These are phyloP conservation scores for Clarias pachynema DNA, from an alignment of 2,797 vertebrate genomes.

Conservation along the genomic window DNA sequence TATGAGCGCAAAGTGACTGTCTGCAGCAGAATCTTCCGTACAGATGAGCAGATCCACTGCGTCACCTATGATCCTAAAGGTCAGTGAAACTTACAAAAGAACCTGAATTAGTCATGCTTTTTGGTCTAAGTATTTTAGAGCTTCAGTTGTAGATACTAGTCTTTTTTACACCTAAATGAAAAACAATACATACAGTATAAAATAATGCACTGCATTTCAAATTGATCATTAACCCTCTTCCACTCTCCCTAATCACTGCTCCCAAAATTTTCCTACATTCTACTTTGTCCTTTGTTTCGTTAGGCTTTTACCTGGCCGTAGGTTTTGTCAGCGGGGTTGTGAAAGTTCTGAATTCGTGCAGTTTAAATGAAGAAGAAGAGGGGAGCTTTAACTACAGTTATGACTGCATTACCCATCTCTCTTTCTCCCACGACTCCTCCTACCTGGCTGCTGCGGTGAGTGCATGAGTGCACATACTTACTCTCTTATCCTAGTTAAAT, in stretches of 20 bases:
- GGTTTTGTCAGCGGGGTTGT: slow-evolving; percentile 86
- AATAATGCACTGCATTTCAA: too few species aligned
- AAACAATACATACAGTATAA: too few species aligned
- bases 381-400: slow-evolving; percentile 76
- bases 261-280: too few species aligned
- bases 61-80: slow-evolving; percentile 86
- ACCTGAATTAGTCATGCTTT: too few species aligned
- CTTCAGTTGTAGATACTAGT: not conserved
- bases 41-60: slow-evolving; percentile 76
- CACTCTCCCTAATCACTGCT: too few species aligned
- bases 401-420: slow-evolving; percentile 80
- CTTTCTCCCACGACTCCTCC: slow-evolving; percentile 86
- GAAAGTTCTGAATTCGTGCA: slow-evolving; percentile 81
- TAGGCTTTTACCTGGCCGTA: slow-evolving; percentile 84
- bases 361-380: slow-evolving; percentile 73
- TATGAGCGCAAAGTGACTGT: slow-evolving; percentile 73
- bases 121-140: too few species aligned
- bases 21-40: slow-evolving; percentile 77
- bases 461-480: not conserved
- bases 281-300: slow-evolving; percentile 3
- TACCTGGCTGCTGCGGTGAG: slow-evolving; percentile 93
- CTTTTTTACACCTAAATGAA: too few species aligned
- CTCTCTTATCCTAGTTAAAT: not conserved
- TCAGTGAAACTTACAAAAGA: slow-evolving; percentile 53
- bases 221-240: too few species aligned